phyloP scores from a whole-genome alignment of 2,888 invertebrate species.

The Sarcophaga variegata region DNA sequence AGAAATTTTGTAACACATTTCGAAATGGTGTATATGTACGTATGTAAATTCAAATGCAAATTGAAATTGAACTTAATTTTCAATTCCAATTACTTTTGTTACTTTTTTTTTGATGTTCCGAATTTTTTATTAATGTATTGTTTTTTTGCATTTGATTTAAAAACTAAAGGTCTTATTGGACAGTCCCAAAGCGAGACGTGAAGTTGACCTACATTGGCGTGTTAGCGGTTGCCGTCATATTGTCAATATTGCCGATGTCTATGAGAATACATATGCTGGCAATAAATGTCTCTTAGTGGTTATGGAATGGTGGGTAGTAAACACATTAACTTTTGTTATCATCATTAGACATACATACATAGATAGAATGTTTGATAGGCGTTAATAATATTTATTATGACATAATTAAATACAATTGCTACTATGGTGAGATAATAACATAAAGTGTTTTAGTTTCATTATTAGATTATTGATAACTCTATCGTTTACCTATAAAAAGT shows the following conservation, averaged over 20 bases:
- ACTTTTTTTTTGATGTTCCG: not conserved
- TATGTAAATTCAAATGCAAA: not conserved
- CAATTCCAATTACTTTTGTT: constrained; percentile 3
- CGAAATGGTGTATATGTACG: constrained; percentile 1
- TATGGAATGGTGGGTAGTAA: constrained; percentile 94
- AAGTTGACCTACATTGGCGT: constrained; percentile 97
- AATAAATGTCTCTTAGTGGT: constrained; percentile 96
- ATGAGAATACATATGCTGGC: constrained; percentile 97
- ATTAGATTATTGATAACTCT: constrained; percentile 8
- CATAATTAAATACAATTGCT: constrained; percentile 15
- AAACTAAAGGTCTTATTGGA: constrained; percentile 90
- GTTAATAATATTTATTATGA: constrained; percentile 23
- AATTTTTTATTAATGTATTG: constrained; percentile 17
- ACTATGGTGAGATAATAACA: constrained; percentile 18
- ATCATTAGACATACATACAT: constrained; percentile 19
- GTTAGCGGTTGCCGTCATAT: constrained; percentile 96
- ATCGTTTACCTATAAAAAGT: constrained; percentile 18
- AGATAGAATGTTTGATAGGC: not conserved
- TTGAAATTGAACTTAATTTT: constrained; percentile 23
- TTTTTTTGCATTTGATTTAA: constrained; percentile 18
- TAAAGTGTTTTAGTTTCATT: constrained; percentile 21
- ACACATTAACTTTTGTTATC: constrained; percentile 19
- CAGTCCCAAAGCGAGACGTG: constrained; percentile 94
- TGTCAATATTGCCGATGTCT: constrained; percentile 94
- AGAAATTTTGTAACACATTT: not conserved